Evolutionary conservation across 2,797 vertebrate genomes (phyloP).

Genomic region (Platalea minor): DNA sequence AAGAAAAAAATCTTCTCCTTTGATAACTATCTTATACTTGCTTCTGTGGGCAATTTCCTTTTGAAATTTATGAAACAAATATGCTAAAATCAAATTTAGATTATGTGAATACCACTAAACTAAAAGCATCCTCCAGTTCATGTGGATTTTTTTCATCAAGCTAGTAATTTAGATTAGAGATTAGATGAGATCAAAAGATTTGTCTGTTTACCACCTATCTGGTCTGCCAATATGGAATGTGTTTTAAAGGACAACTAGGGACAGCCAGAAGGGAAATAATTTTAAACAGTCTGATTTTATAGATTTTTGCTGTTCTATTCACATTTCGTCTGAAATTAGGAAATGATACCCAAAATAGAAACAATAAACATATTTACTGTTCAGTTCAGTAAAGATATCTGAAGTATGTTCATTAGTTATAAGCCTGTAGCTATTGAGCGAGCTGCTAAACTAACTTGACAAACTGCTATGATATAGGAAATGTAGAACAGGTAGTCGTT

Average conservation of each 20-base stretch:
- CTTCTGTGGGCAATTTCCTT: neutral
- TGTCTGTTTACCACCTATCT: neutral
- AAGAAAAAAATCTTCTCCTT: neutral
- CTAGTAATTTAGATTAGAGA: neutral
- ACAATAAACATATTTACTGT: neutral
- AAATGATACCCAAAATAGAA: neutral
- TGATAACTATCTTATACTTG: neutral
- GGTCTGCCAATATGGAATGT: neutral
- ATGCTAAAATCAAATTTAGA: neutral
- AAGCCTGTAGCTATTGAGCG: neutral
- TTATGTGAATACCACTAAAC: neutral
- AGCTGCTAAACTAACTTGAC: neutral
- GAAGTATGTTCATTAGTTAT: neutral
- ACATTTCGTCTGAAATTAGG: neutral
- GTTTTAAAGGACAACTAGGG: neutral
- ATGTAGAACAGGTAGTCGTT: neutral
- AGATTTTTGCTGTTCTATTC: neutral
- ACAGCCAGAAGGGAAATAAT: neutral
- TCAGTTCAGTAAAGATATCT: neutral
- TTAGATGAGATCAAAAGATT: neutral
- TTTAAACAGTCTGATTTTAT: neutral
- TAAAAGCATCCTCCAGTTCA: neutral
- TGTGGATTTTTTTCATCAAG: neutral
- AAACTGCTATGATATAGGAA: neutral
- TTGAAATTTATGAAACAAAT: neutral